These are phyloP conservation scores for Myripristis jacobus DNA, from an alignment of 2,797 vertebrate species.

Conservation along the genomic window DNA sequence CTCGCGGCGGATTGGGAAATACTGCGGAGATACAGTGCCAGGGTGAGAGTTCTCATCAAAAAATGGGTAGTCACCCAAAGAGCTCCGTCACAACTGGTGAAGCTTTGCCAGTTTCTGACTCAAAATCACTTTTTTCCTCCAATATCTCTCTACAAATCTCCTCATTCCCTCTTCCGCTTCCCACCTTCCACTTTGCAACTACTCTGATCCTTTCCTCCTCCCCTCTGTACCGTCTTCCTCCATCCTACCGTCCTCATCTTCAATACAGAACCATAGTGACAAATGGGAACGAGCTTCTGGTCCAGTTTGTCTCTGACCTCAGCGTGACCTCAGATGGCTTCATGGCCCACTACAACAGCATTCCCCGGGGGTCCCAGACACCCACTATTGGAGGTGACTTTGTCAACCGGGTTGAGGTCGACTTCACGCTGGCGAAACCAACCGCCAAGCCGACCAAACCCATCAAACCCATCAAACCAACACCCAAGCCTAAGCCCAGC, in stretches of 20 bases:
- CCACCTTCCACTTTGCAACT: neutral
- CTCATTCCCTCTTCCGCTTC: neutral
- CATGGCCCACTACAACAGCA: constrained; percentile 85
- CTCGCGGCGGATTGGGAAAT: constrained; percentile 88
- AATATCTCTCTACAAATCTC: neutral
- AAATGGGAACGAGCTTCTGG: constrained; percentile 88
- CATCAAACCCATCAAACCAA: constrained; percentile 53
- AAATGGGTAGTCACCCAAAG: neutral
- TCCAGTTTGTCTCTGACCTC: constrained; percentile 94
- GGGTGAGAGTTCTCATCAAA: constrained; percentile 78
- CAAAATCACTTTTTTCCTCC: neutral
- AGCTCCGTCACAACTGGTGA: too few relatives aligned
- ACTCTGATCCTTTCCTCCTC: neutral
- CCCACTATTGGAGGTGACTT: constrained; percentile 77
- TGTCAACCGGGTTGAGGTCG: constrained; percentile 67
- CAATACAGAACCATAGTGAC: constrained; percentile 83
- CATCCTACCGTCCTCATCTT: constrained; percentile 51
- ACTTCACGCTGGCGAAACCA: constrained; percentile 48
- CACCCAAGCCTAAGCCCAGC: constrained; percentile 55
- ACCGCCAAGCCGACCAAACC: constrained; percentile 42
- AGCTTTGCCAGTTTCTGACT: neutral
- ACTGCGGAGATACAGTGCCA: constrained; percentile 88
- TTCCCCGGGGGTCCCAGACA: constrained; percentile 77
- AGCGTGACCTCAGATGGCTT: constrained; percentile 93
- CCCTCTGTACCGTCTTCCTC: neutral